A percentile compares a stretch with the other conserved stretches of the same genome.
Conservation (phyloP, 2,797 vertebrate genomes). For the Linurgus olivaceus region DNA sequence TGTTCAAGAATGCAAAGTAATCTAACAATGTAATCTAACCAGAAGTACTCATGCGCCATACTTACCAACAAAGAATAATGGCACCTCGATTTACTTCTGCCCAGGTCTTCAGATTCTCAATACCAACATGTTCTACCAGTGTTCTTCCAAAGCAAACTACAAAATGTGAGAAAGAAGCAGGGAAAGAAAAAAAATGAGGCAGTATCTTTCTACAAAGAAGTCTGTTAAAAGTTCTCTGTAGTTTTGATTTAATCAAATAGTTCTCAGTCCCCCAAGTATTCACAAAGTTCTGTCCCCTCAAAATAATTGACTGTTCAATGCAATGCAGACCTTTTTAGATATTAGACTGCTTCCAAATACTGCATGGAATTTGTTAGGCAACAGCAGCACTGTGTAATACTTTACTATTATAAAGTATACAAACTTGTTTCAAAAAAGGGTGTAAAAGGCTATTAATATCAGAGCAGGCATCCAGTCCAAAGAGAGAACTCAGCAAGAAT, state of each 20-base stretch:
- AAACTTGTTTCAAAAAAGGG: background rate
- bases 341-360: background rate
- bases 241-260: background rate
- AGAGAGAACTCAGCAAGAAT: background rate
- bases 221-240: background rate
- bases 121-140: constrained; percentile 84
- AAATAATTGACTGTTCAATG: background rate
- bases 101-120: constrained; percentile 88
- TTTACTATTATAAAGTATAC: background rate
- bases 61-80: constrained; percentile 91
- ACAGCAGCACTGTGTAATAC: background rate
- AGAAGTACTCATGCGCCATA: background rate
- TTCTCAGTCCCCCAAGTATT: background rate
- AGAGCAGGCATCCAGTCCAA: background rate
- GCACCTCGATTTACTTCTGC: constrained; percentile 89
- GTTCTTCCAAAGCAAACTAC: constrained; percentile 88
- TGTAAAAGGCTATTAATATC: background rate
- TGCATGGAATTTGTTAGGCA: background rate
- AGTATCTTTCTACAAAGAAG: background rate
- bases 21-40: background rate
- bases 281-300: background rate
- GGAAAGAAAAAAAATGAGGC: background rate
- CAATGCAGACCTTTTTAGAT: background rate
- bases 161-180: background rate
- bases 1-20: background rate